Conservation (phyloP, 2,113 vertebrate genomes). For the Osmerus mordax region DNA sequence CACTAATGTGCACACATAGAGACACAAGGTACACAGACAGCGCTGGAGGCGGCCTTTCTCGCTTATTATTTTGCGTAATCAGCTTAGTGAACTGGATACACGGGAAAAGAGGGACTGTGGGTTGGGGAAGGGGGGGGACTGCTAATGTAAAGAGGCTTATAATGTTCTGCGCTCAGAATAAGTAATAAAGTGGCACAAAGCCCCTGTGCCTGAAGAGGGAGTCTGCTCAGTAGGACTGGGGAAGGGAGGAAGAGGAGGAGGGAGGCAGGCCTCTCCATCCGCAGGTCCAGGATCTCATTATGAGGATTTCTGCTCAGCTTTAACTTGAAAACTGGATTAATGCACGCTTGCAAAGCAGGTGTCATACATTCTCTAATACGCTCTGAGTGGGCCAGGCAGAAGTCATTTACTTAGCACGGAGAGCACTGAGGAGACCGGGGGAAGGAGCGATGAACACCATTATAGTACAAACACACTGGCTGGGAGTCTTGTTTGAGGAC, state of each 20-base stretch:
- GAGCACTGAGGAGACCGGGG: slow-evolving; percentile 33
- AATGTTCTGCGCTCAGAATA: slow-evolving; percentile 68
- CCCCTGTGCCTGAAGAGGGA: slow-evolving; percentile 57
- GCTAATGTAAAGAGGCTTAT: slow-evolving; percentile 69
- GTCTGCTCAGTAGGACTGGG: slow-evolving; percentile 64
- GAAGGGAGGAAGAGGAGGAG: slow-evolving; percentile 29
- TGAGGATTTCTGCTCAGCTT: slow-evolving; percentile 62
- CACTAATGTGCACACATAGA: slow-evolving; percentile 5
- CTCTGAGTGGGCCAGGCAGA: slow-evolving; percentile 50
- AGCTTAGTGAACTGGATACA: slow-evolving; percentile 69
- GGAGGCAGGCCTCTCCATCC: slow-evolving; percentile 52
- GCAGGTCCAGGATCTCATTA: slow-evolving; percentile 75
- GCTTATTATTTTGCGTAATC: slow-evolving; percentile 81
- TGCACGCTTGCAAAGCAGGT: slow-evolving; percentile 73
- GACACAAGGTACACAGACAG: slow-evolving; percentile 26
- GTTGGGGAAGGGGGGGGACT: slow-evolving; percentile 15
- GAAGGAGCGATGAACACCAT: slow-evolving; percentile 6
- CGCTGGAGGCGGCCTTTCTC: slow-evolving; percentile 49
- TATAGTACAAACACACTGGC: neutral
- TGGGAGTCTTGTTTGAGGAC: slow-evolving; percentile 44
- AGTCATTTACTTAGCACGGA: slow-evolving; percentile 41
- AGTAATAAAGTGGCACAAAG: slow-evolving; percentile 75
- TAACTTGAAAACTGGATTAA: slow-evolving; percentile 68
- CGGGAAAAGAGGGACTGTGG: slow-evolving; percentile 31
- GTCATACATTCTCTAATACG: slow-evolving; percentile 70